Evolutionary conservation across 2,888 invertebrate species (phyloP), one percentile per base, ranked within the genome.

Genomic region (Cosmorhoe ocellata): DNA sequence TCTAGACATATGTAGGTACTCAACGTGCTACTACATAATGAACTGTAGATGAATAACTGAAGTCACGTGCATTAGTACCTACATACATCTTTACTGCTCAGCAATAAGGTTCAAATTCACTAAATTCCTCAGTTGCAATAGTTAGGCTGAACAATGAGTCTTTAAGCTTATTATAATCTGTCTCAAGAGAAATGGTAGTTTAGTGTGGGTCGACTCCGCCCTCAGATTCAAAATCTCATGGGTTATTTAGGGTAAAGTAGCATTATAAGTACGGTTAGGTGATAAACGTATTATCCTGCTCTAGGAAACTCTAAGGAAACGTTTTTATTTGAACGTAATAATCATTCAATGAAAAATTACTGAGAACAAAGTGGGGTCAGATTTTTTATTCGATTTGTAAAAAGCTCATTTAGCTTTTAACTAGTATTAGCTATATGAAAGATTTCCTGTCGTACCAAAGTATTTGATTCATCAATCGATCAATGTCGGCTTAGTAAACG

Each of bases 401-500:
- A 18, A 18, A 18, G 18, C 18, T 18, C 18, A 18, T 18, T 18
- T n/a, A n/a, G n/a, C 18, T 33, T 27, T 39, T 28, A 27, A 13
- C 13, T 18, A 34, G 31, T 31, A 46, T 37, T 36, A 31, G 8
- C 12, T 12, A 18, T 38, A 40, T 51, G 43, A 51, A 43, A 52
- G 44, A 43, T 48, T 44, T 48, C 18, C 37, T 32, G 31, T 28
- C 31, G 31, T 32, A 32, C 4, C 31, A 31, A 26, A 3, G 38
- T 12, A 8, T 43, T 40, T 11, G 36, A 56, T 44, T 37, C 31
- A 48, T 41, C 51, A 48, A 51, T 56, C 55, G 37, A 51, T 56
- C 56, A 51, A 31, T 44, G 56, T 51, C 56, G 44, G 56, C 51
- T 56, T 56, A 56, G 41, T 38, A 22, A 38, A 37, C 40, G 44